Evolutionary conservation across 2,113 vertebrate genomes (phyloP).

Genomic region (Phalacrocorax aristotelis): DNA sequence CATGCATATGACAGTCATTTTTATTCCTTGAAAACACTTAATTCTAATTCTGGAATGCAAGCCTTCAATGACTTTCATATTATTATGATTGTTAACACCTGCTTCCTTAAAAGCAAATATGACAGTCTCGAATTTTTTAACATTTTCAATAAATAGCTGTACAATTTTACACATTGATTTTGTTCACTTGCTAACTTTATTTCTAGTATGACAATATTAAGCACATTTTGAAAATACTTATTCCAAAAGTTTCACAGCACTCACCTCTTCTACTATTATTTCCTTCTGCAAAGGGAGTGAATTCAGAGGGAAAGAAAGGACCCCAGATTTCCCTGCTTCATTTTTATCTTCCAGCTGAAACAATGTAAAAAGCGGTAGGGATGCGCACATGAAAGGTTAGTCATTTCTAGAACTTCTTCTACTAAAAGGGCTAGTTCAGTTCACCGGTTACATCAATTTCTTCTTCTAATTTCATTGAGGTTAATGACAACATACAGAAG

Average conservation of each 20-base stretch:
- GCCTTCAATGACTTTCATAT: not conserved
- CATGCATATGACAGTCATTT: not conserved
- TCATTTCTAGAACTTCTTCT: not conserved
- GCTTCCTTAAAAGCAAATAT: not conserved
- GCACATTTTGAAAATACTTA: not conserved
- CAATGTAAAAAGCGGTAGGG: not conserved
- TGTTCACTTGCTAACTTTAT: not conserved
- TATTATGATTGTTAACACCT: not conserved
- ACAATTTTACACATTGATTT: not conserved
- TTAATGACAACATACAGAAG: not conserved
- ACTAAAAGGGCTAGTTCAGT: not conserved
- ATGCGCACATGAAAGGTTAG: not conserved
- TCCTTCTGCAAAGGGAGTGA: slow-evolving; percentile 55
- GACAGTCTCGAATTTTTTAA: not conserved
- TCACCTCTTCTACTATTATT: slow-evolving; percentile 71
- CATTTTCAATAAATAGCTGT: not conserved
- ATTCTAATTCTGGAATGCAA: not conserved
- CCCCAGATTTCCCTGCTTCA: not conserved
- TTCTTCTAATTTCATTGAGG: not conserved
- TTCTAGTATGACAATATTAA: not conserved
- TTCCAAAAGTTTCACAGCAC: not conserved
- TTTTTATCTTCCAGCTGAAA: slow-evolving; percentile 25
- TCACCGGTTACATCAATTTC: not conserved
- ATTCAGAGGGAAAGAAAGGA: slow-evolving; percentile 56
- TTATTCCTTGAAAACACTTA: not conserved